phyloP scores from a whole-genome alignment of 2,888 invertebrate species.

The Acanthococcus lagerstroemiae region DNA sequence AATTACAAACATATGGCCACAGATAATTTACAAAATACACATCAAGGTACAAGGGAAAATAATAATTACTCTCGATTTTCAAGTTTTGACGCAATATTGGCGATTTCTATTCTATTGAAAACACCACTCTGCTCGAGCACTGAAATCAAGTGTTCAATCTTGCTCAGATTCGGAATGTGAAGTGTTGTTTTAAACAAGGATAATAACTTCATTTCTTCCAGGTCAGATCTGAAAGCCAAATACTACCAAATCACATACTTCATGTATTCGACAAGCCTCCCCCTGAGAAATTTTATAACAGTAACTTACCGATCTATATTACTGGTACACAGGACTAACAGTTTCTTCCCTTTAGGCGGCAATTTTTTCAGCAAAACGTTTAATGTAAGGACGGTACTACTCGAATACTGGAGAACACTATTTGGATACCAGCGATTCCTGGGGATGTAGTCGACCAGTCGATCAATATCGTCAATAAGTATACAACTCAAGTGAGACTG shows the following conservation, averaged over 20 bases:
- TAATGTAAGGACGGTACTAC: constrained; percentile 89
- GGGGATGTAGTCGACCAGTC: constrained; percentile 91
- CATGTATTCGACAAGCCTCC: constrained; percentile 50
- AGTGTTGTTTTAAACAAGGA: neutral
- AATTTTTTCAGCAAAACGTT: constrained; percentile 88
- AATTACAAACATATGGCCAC: no score
- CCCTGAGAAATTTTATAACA: no score
- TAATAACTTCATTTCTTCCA: neutral
- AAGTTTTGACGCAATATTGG: no score
- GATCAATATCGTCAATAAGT: constrained; percentile 94
- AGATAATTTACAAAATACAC: no score
- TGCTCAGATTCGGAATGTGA: neutral
- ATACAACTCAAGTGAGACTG: constrained; percentile 95
- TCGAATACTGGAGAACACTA: constrained; percentile 71
- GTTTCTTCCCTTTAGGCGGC: constrained; percentile 84
- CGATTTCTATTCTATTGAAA: no score
- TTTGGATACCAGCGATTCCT: no score
- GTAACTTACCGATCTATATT: no score
- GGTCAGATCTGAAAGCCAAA: no score
- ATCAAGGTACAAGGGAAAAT: no score
- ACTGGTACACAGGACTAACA: constrained; percentile 91
- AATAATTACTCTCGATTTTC: no score
- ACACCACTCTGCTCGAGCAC: neutral
- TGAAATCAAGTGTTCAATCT: neutral
- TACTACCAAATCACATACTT: neutral